Evolutionary conservation across 1,140 invertebrate species (phyloP).

Genomic region (Ruditapes philippinarum): DNA sequence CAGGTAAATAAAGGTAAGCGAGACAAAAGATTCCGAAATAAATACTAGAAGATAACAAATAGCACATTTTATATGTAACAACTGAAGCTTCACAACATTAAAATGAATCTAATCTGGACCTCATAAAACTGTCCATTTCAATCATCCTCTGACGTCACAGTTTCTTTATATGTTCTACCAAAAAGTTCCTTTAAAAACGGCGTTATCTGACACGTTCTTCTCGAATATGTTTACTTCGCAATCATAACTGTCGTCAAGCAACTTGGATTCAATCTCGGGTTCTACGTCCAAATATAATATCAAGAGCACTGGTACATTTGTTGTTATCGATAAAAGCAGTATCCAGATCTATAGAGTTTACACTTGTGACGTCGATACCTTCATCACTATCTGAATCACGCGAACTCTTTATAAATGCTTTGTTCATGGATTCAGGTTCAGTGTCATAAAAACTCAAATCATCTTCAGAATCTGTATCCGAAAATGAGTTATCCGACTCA

Average conservation of each 20-base stretch:
- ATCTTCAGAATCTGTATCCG: background rate
- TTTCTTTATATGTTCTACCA: background rate
- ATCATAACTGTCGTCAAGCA: too few relatives aligned
- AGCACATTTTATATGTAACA: background rate
- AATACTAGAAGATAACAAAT: too few relatives aligned
- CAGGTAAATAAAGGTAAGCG: too few relatives aligned
- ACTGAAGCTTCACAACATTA: background rate
- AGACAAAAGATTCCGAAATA: too few relatives aligned
- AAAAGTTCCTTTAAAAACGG: background rate
- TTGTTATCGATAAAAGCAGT: conserved; percentile 17
- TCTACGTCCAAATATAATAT: background rate
- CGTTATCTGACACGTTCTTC: too few relatives aligned
- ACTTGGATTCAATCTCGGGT: too few relatives aligned
- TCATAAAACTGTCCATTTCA: conserved; percentile 11
- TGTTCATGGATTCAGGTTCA: background rate
- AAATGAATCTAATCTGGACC: conserved; percentile 8
- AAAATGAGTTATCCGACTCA: background rate
- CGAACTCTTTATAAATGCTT: conserved; percentile 33
- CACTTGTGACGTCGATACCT: conserved; percentile 52
- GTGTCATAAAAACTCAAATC: background rate
- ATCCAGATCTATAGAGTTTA: conserved; percentile 25
- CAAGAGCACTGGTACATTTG: background rate
- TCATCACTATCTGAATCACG: conserved; percentile 44
- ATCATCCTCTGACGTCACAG: background rate
- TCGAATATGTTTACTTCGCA: too few relatives aligned